Conservation (phyloP, 2,797 vertebrate genomes). For the Cheirogaleus major region DNA sequence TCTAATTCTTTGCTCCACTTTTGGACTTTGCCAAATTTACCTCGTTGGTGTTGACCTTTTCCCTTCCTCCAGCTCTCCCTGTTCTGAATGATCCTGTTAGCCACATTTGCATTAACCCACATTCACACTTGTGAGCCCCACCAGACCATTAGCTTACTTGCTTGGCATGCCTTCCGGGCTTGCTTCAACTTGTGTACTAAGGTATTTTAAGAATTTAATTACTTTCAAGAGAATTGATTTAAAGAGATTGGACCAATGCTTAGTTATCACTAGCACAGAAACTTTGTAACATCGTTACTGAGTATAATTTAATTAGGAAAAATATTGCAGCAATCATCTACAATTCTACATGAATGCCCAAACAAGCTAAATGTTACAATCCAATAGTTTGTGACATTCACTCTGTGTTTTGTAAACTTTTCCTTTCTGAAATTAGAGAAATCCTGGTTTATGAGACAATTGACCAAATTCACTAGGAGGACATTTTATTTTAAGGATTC, state of each 20-base stretch:
- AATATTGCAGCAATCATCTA: not conserved
- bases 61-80: not conserved
- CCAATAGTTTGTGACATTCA: not conserved
- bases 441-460: not conserved
- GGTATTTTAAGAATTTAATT: not conserved
- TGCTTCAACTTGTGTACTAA: not conserved
- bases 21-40: not conserved
- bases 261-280: not conserved
- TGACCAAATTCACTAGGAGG: not conserved
- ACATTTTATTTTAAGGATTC: not conserved
- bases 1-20: not conserved
- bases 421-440: not conserved
- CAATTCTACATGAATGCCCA: not conserved
- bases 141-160: not conserved
- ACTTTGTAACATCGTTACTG: not conserved
- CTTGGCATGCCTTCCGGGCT: not conserved
- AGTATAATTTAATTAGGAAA: not conserved
- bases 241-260: not conserved
- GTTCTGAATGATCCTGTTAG: not conserved
- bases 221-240: not conserved
- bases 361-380: not conserved
- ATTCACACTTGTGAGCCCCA: not conserved
- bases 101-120: not conserved
- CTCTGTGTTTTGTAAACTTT: not conserved
- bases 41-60: not conserved